A percentile compares a stretch with the other conserved stretches of the same genome.
These are phyloP conservation scores for Euspilapteryx auroguttella DNA, from an alignment of 2,888 invertebrate genomes.

Conservation along the genomic window DNA sequence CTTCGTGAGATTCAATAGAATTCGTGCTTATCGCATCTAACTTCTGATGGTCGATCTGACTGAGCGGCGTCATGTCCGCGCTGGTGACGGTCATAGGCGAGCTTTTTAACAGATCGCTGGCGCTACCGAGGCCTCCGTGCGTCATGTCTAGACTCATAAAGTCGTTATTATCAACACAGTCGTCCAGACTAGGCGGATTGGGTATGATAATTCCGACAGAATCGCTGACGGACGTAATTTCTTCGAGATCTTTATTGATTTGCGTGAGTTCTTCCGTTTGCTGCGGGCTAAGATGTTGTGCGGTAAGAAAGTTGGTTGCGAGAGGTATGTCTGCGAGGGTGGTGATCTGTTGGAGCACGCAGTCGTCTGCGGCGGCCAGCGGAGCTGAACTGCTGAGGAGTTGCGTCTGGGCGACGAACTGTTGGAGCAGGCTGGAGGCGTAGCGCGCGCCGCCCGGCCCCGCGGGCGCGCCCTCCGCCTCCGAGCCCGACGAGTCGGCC, in stretches of 20 bases:
- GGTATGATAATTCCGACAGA: slow-evolving; percentile 38
- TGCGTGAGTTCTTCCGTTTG: slow-evolving; percentile 50
- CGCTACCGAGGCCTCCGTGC: slow-evolving; percentile 32
- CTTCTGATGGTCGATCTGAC: slow-evolving; percentile 34
- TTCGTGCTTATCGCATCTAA: slow-evolving; percentile 44
- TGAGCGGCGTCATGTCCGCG: slow-evolving; percentile 22
- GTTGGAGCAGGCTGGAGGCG: slow-evolving; percentile 75
- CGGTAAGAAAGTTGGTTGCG: slow-evolving; percentile 28
- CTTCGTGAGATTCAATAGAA: slow-evolving; percentile 53
- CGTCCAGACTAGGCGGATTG: slow-evolving; percentile 40
- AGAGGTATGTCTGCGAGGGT: slow-evolving; percentile 35
- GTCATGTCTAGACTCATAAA: slow-evolving; percentile 46
- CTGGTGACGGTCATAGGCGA: slow-evolving; percentile 31
- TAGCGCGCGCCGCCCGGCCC: slow-evolving; percentile 63
- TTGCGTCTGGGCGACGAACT: slow-evolving; percentile 81
- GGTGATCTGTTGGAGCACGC: slow-evolving; percentile 41
- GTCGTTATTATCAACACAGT: slow-evolving; percentile 51
- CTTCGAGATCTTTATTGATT: slow-evolving; percentile 52
- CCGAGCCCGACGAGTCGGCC: slow-evolving; percentile 69
- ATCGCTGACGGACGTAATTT: slow-evolving; percentile 44
- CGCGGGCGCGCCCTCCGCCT: slow-evolving; percentile 65
- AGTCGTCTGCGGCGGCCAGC: slow-evolving; percentile 34
- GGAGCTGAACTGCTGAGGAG: slow-evolving; percentile 58
- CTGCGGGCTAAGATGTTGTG: slow-evolving; percentile 48
- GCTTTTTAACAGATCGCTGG: slow-evolving; percentile 40